These are phyloP conservation scores for Balaeniceps rex DNA, from an alignment of 2,113 vertebrate species.

Conservation along the genomic window DNA sequence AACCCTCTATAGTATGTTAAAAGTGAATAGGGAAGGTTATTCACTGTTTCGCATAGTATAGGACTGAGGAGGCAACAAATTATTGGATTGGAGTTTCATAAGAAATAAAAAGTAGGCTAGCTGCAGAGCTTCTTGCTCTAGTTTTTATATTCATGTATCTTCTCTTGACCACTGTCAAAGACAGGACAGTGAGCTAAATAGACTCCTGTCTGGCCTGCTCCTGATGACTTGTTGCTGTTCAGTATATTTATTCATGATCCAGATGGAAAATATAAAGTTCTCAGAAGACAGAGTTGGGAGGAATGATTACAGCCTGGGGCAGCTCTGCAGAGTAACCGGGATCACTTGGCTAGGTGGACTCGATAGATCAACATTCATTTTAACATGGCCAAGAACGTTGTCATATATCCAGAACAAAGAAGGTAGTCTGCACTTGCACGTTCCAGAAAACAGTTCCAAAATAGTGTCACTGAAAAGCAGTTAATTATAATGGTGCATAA, in stretches of 20 bases:
- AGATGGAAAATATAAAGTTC: not conserved
- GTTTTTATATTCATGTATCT: not conserved
- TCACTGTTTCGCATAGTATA: not conserved
- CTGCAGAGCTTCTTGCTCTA: not conserved
- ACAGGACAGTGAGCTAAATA: not conserved
- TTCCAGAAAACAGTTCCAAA: constrained; percentile 37
- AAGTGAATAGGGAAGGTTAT: not conserved
- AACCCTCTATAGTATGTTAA: not conserved
- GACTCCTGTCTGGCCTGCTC: not conserved
- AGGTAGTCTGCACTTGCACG: not conserved
- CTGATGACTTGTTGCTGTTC: not conserved
- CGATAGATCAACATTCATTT: not conserved
- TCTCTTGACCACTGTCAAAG: not conserved
- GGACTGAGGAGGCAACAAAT: not conserved
- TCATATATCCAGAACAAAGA: constrained; percentile 35
- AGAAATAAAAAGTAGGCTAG: not conserved
- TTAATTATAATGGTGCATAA: constrained; percentile 20
- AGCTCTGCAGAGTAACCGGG: not conserved
- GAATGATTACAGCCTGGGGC: not conserved
- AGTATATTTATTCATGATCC: not conserved
- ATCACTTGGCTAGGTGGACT: not conserved
- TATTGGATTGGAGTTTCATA: not conserved
- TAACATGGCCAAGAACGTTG: not conserved
- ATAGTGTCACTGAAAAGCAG: not conserved
- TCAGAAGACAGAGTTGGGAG: not conserved